Evolutionary conservation across 2,888 invertebrate species (phyloP).

Genomic region (Zhuqinia jingwanae): DNA sequence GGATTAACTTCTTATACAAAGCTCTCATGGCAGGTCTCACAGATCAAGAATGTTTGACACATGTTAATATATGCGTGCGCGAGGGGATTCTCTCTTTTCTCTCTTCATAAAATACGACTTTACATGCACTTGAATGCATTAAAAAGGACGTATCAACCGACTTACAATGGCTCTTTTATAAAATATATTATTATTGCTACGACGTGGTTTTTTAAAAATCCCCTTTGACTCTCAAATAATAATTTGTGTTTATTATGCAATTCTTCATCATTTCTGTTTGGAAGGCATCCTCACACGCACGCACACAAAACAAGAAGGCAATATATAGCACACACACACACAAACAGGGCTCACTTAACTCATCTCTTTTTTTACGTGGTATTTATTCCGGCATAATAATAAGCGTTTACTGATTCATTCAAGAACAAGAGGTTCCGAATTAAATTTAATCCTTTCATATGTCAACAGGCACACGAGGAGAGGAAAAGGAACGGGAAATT

Average conservation of each 20-base stretch:
- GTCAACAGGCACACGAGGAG: slow-evolving; percentile 41
- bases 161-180: slow-evolving; percentile 20
- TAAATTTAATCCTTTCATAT: slow-evolving; percentile 66
- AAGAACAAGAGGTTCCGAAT: slow-evolving; percentile 46
- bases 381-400: slow-evolving; percentile 43
- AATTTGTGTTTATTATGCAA: slow-evolving; percentile 24
- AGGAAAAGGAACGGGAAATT: too few relatives aligned
- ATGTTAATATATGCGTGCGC: slow-evolving; percentile 68
- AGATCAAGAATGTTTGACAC: slow-evolving; percentile 73
- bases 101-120: slow-evolving; percentile 52
- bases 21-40: slow-evolving; percentile 68
- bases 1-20: slow-evolving; percentile 69
- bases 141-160: slow-evolving; percentile 18
- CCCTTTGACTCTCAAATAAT: slow-evolving; percentile 36
- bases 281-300: slow-evolving; percentile 23
- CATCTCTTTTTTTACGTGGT: background rate
- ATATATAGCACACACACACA: too few relatives aligned
- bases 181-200: too few relatives aligned
- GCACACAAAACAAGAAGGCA: too few relatives aligned
- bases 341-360: background rate
- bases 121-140: slow-evolving; percentile 46
- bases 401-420: slow-evolving; percentile 52
- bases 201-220: slow-evolving; percentile 8
- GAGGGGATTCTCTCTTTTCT: slow-evolving; percentile 53
- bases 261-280: slow-evolving; percentile 10